Base-by-base conservation (phyloP, 2,797 vertebrate genomes). In the Phrynocephalus vlangalii region DNA sequence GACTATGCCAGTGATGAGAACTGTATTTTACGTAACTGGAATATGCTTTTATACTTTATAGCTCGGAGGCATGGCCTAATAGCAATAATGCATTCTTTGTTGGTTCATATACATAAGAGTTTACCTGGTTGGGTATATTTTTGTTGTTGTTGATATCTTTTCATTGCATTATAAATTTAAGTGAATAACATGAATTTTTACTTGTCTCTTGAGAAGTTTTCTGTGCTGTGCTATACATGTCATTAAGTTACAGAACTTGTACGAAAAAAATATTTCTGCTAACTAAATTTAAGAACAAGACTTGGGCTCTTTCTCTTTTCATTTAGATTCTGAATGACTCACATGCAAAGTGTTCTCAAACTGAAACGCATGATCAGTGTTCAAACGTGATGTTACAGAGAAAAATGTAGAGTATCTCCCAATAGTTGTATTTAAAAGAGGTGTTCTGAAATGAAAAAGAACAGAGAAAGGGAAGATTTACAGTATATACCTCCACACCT, bases 1-100 rank as follows among this genome's bases (percentile, higher is more conserved):
- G 96, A 94, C 90, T 96, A 85, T 96, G 95, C 95, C 96, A 91
- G 91, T 96, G 95, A 96, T 94, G 95, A 96, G 94, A 90, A 68
- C 63, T 83, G 92, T 95, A 93, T 95, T 94, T 95, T 95, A 92
- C 93, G 93, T 95, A 90, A 91, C 91, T 78, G 56, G 85, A 90
- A 22, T 90, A 88, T n/a, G 94, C 87, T 96, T 96, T 95, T 96
- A 93, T 95, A 95, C 90, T 94, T 93, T 93, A 90, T 87, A 91
- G 90, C 93, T 95, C 94, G 91, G 94, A 96, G 95, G 95, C 95
- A 91, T 95, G 87, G 83, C 96, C 95, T 97, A 95, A 93, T 95
- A 93, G 94, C 93, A 96, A 95, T 96, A 95, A 97, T 63, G 87
- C 93, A 95, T 91, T 79, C 92, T 93, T 95, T 48, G 93, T 89